Conservation (phyloP, 2,888 invertebrate genomes). For the Drosophila sordidula region DNA sequence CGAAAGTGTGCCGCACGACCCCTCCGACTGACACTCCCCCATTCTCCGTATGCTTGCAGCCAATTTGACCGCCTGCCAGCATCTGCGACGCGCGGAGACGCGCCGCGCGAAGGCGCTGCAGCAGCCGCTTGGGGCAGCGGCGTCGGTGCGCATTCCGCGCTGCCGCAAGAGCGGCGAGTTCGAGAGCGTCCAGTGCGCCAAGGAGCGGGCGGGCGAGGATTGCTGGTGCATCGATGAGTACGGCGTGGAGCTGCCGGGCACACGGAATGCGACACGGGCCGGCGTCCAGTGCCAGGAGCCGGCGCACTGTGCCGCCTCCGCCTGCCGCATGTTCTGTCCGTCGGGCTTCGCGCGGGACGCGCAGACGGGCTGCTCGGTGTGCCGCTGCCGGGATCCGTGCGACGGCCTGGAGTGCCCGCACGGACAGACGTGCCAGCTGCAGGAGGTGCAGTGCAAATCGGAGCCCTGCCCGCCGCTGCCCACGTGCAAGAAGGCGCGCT, state of each 20-base stretch:
- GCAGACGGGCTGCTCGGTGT: constrained; percentile 90
- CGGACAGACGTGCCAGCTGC: constrained; percentile 90
- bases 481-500: constrained; percentile 92
- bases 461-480: constrained; percentile 94
- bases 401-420: constrained; percentile 91
- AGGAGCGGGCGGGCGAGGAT: constrained; percentile 88
- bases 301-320: constrained; percentile 91
- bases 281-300: constrained; percentile 85
- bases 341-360: constrained; percentile 91
- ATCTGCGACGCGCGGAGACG: constrained; percentile 87
- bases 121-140: not conserved
- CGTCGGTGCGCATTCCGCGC: constrained; percentile 88
- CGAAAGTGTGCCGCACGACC: constrained; percentile 56
- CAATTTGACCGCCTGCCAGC: constrained; percentile 88
- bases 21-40: not conserved
- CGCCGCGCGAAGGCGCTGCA: constrained; percentile 87
- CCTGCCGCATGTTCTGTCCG: constrained; percentile 94
- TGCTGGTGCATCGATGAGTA: constrained; percentile 95
- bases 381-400: constrained; percentile 93
- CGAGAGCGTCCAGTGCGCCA: constrained; percentile 90
- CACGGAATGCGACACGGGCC: constrained; percentile 85
- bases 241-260: constrained; percentile 92
- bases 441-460: constrained; percentile 91
- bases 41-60: constrained; percentile 57
- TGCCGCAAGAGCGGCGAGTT: constrained; percentile 91